These are phyloP conservation scores for Lepetodrilus schrolli DNA, from an alignment of 2,888 invertebrate genomes.

Conservation along the genomic window DNA sequence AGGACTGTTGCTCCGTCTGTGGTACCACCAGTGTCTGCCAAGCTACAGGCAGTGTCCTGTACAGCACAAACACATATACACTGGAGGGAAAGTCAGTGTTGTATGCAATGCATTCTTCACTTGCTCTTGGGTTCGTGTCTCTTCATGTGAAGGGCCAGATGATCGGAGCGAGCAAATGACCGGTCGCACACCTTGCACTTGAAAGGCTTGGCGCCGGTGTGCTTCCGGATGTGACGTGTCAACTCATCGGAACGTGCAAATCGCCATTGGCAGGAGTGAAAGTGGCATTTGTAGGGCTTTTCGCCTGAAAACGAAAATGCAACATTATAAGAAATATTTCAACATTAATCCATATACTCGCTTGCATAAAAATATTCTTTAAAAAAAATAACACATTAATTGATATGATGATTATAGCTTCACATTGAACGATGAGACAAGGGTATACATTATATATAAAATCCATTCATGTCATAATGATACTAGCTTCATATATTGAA, in stretches of 20 bases:
- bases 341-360: background rate
- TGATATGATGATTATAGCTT: too few relatives aligned
- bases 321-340: background rate
- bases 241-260: constrained; percentile 80
- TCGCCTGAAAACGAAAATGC: constrained; percentile 76
- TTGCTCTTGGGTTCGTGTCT: constrained; percentile 84
- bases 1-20: background rate
- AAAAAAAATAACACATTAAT: background rate
- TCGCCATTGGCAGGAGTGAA: constrained; percentile 79
- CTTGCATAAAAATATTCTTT: too few relatives aligned
- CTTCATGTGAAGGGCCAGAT: constrained; percentile 80
- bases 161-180: constrained; percentile 79
- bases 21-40: background rate
- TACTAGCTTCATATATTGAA: too few relatives aligned
- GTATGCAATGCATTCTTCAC: constrained; percentile 37
- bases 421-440: too few relatives aligned
- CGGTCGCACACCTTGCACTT: constrained; percentile 79
- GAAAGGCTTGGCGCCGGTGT: constrained; percentile 80
- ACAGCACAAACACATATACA: background rate
- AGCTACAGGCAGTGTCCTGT: background rate
- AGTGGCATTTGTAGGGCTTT: constrained; percentile 79
- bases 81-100: constrained; percentile 9
- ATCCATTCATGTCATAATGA: too few relatives aligned
- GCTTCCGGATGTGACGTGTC: constrained; percentile 79
- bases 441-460: too few relatives aligned